Conservation (phyloP, 2,113 vertebrate species). For the Tringa solitaria region DNA sequence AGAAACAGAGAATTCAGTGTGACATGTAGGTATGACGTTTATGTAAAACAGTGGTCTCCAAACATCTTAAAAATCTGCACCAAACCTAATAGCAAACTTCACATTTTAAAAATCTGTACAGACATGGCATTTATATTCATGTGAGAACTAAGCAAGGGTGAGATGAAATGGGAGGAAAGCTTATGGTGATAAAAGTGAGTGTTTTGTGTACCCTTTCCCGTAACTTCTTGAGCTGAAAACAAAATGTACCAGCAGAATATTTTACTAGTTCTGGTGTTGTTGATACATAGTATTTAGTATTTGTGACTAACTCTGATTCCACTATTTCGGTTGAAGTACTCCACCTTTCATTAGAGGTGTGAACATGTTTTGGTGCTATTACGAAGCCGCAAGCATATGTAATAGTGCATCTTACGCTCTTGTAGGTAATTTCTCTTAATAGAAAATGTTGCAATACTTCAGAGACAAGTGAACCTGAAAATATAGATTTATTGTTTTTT, state of each 20-base stretch:
- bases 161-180: not conserved
- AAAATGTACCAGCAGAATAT: not conserved
- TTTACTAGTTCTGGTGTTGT: not conserved
- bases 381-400: not conserved
- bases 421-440: not conserved
- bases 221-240: not conserved
- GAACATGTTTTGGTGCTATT: not conserved
- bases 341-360: not conserved
- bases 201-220: not conserved
- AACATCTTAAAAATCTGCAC: not conserved
- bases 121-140: fast-evolving
- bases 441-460: not conserved
- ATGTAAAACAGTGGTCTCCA: not conserved
- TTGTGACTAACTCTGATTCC: not conserved
- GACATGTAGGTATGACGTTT: not conserved
- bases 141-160: not conserved
- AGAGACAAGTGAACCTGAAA: not conserved
- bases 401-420: not conserved
- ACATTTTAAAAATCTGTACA: not conserved
- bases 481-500: not conserved
- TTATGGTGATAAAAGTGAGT: not conserved
- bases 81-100: not conserved
- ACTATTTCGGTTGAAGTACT: not conserved
- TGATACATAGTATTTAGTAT: not conserved
- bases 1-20: not conserved